Evolutionary conservation across 2,888 invertebrate genomes (phyloP), one percentile per base, ranked within the genome.

Genomic region (Glyphotaelius pellucidus): DNA sequence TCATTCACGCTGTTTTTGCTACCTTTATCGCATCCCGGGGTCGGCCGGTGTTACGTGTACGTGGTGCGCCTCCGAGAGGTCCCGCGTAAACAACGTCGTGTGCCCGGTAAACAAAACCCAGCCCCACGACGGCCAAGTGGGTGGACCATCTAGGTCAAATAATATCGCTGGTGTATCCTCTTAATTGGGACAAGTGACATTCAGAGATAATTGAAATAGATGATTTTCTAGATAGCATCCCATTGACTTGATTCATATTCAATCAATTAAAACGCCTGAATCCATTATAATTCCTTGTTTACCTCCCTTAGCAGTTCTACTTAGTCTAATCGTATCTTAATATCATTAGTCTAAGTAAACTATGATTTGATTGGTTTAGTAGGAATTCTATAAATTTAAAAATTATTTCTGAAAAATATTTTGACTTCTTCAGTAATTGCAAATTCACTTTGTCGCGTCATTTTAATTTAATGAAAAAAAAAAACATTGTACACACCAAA

Each of bases 1-100:
- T 89, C 88, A 89, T 89, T 89, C 35, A 19, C 79, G 80, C 19
- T 52, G 79, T 35, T 38, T 89, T 89, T 79, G 81, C 84, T 38
- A 35, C 32, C 84, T 25, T 32, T 38, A 32, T 32, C 84, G 19
- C 84, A 1, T 9, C 38, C 35, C 83, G 81, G 67, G 9, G 67
- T 67, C 67, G 67, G 67, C 67, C 67, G 67, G 19, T 47, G 42
- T 47, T 47, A 19, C 25, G 67, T 25, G 25, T 67, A 67, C 67
- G 67, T 67, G 67, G 25, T 67, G 67, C 9, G 67, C 67, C 67
- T 4, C 67, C 25, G n/a, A 67, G 67, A 67, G 67, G 67, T 25
- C 67, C n/a, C n/a, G 67, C n/a, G 25, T 67, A 67, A 67, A 67
- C n/a, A 67, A 67, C 67, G 67, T 4, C 67, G 67, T 67, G 67